These are phyloP conservation scores for Phortica magna DNA, from an alignment of 2,888 invertebrate genomes.

Conservation along the genomic window DNA sequence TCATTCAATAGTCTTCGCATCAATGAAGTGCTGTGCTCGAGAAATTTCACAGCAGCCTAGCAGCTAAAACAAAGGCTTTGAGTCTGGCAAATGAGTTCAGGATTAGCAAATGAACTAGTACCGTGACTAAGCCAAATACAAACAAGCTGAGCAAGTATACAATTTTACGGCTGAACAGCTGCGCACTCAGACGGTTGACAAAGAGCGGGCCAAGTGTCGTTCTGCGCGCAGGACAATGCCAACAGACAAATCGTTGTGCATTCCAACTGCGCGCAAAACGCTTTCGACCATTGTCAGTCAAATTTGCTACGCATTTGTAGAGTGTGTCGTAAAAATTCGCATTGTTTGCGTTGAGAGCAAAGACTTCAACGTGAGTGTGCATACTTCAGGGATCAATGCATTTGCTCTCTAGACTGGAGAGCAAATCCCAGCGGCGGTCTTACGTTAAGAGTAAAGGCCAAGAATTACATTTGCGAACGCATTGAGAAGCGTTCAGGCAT, in stretches of 20 bases:
- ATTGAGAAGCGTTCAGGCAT: constrained; percentile 64
- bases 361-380: constrained; percentile 35
- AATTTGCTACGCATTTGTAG: constrained; percentile 55
- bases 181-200: constrained; percentile 10
- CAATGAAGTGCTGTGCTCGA: constrained; percentile 5
- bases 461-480: constrained; percentile 17
- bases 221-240: background rate
- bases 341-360: constrained; percentile 60
- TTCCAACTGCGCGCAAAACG: too few relatives aligned
- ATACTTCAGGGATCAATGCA: constrained; percentile 59
- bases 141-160: background rate
- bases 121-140: constrained; percentile 8
- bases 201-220: constrained; percentile 2
- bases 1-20: constrained; percentile 24
- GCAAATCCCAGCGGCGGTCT: constrained; percentile 60
- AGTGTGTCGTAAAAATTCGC: constrained; percentile 56
- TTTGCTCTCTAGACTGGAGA: constrained; percentile 59
- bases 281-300: constrained; percentile 43
- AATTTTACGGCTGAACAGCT: constrained; percentile 33
- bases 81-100: background rate
- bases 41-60: constrained; percentile 37
- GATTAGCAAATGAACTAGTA: constrained; percentile 3
- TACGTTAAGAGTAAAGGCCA: constrained; percentile 38
- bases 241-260: constrained; percentile 39
- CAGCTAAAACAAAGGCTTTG: constrained; percentile 10